Conservation (phyloP, 1,140 invertebrate genomes). For the Bilobella aurantiaca region DNA sequence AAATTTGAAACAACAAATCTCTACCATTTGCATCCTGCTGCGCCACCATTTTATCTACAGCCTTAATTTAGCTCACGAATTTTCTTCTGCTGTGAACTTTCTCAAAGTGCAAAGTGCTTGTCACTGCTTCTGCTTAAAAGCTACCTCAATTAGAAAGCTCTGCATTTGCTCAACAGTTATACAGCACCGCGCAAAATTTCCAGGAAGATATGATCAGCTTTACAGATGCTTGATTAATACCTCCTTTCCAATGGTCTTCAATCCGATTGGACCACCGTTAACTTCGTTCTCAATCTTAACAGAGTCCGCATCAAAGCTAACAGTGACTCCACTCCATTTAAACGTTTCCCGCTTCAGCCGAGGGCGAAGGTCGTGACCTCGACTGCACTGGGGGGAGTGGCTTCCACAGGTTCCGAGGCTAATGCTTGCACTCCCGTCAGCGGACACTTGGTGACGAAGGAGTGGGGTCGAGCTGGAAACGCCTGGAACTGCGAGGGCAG, state of each 20-base stretch:
- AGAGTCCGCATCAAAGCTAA: conserved; percentile 35
- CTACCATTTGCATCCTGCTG: no score
- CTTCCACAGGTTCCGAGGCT: not conserved
- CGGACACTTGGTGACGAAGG: not conserved
- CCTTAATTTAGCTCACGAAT: no score
- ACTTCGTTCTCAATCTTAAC: conserved; percentile 36
- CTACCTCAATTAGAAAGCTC: no score
- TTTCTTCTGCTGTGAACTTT: no score
- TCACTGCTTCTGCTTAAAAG: no score
- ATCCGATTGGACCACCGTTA: conserved; percentile 32
- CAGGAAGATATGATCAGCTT: not conserved
- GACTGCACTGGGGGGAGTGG: not conserved
- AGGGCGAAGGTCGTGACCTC: not conserved
- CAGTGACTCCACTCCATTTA: conserved; percentile 35
- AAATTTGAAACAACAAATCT: no score
- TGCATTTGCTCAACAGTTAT: not conserved
- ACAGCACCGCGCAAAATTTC: not conserved
- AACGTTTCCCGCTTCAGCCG: conserved; percentile 26
- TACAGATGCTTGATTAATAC: conserved; percentile 10
- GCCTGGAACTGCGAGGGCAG: conserved; percentile 19
- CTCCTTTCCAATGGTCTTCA: conserved; percentile 36
- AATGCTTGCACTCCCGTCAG: not conserved
- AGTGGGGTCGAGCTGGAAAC: not conserved
- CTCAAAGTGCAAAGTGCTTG: no score
- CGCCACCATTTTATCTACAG: no score